Base-by-base conservation (phyloP, 2,113 vertebrate species). In the Oryzias melastigma region DNA sequence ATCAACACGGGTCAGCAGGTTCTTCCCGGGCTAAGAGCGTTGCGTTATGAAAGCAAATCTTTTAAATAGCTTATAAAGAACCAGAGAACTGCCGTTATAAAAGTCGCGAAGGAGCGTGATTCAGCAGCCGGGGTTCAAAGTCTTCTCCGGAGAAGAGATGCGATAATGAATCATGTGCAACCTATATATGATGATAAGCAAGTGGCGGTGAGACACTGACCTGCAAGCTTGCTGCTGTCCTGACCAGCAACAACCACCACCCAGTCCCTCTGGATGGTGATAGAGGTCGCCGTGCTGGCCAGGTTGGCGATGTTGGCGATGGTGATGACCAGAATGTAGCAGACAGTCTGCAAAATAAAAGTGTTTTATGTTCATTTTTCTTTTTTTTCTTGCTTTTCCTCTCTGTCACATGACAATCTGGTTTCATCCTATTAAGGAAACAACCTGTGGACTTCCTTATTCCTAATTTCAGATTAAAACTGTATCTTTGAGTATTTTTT, bases 231-330 rank as follows among this genome's bases (percentile, higher is more conserved):
- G 93, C 93, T 94, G 89, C 97, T 93, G 90, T 99, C 94, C 72
- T 94, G 94, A 67, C 95, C 96, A 0, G 97, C 96, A 58, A 99
- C 96, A 14, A 99, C 97, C 60, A 99, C 96, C 70, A 99, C 95
- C 97, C 97, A 99, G 71, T 99, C 97, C 81, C 96, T 93, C 87
- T 99, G 97, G 87, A 99, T 98, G 61, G 95, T 95, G 84, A 99
- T 99, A 24, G 92, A 87, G 20, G 91, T 98, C 3, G 97, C 97
- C 1, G 96, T 99, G 85, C 97, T 99, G 83, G 96, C 97, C 71
- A 99, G 83, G 89, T 99, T 99, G 16, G 97, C 96, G 61, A 97
- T 93, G 78, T 98, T 98, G 75, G 96, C 97, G 68, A 98, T 93
- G 73, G 91, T 94, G 90, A 99, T 99, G 78, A 99, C 95, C 87